Conservation (phyloP, 2,888 invertebrate species). For the Cantharis rufa region DNA sequence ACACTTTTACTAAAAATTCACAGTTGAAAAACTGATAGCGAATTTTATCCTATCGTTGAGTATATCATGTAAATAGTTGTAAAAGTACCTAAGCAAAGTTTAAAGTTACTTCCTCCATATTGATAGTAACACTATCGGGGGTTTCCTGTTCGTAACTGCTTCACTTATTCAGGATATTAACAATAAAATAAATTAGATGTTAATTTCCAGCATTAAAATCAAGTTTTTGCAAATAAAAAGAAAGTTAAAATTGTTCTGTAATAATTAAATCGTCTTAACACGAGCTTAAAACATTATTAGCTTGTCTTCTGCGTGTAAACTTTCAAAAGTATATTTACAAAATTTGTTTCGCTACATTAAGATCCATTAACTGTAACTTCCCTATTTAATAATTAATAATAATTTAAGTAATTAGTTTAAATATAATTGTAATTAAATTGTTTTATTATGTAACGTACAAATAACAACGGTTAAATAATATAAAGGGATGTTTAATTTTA, state of each 20-base stretch:
- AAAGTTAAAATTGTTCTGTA: neutral
- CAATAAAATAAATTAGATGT: neutral
- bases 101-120: neutral
- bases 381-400: neutral
- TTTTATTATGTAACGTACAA: neutral
- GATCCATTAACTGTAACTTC: neutral
- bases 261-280: neutral
- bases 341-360: neutral
- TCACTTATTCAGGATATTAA: neutral
- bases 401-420: neutral
- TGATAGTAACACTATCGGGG: neutral
- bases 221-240: neutral
- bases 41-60: neutral
- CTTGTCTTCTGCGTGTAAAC: neutral
- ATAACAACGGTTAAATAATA: neutral
- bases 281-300: neutral
- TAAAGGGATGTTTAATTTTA: too few species aligned
- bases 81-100: neutral
- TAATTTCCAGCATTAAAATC: neutral
- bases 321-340: neutral
- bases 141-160: neutral
- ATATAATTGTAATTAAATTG: neutral
- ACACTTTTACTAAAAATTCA: neutral
- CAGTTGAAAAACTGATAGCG: neutral
- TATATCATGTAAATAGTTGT: neutral